phyloP scores from a whole-genome alignment of 2,888 invertebrate species.

The Rhingia rostrata region DNA sequence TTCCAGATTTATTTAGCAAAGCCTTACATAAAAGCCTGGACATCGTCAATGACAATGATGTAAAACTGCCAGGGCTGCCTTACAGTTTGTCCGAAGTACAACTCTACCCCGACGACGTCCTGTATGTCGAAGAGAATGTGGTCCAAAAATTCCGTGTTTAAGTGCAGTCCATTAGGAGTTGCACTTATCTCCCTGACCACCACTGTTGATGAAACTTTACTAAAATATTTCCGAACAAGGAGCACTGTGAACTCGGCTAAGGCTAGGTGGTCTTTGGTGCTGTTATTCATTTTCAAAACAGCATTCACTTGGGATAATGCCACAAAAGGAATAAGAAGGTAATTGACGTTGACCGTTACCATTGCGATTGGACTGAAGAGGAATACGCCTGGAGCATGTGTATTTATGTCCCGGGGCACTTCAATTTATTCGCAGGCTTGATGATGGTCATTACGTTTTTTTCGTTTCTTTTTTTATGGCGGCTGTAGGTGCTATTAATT shows the following conservation, averaged over 20 bases:
- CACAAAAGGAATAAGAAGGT: background rate
- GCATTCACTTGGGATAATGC: background rate
- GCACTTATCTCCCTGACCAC: constrained; percentile 22
- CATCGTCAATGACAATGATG: constrained; percentile 77
- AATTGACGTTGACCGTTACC: constrained; percentile 3
- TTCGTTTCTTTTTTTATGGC: too few species aligned
- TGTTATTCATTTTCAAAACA: background rate
- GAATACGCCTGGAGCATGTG: background rate
- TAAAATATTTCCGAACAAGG: constrained; percentile 15
- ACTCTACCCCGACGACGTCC: constrained; percentile 75
- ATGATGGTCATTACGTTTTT: background rate
- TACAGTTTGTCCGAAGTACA: constrained; percentile 72
- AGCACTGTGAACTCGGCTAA: constrained; percentile 10
- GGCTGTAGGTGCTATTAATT: background rate
- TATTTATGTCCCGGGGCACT: constrained; percentile 5
- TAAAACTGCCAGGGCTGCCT: constrained; percentile 76
- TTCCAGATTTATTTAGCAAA: too few species aligned
- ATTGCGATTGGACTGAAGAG: constrained; percentile 29
- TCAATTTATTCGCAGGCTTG: constrained; percentile 8
- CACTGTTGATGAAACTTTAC: constrained; percentile 22
- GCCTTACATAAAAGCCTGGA: constrained; percentile 77
- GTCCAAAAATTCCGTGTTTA: constrained; percentile 72
- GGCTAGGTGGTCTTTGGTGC: background rate
- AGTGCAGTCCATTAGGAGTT: background rate
- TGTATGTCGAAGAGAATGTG: constrained; percentile 74